A percentile compares a stretch with the other conserved stretches of the same genome.
Evolutionary conservation across 2,888 invertebrate genomes (phyloP).

Genomic region (Caradrina kadenii): DNA sequence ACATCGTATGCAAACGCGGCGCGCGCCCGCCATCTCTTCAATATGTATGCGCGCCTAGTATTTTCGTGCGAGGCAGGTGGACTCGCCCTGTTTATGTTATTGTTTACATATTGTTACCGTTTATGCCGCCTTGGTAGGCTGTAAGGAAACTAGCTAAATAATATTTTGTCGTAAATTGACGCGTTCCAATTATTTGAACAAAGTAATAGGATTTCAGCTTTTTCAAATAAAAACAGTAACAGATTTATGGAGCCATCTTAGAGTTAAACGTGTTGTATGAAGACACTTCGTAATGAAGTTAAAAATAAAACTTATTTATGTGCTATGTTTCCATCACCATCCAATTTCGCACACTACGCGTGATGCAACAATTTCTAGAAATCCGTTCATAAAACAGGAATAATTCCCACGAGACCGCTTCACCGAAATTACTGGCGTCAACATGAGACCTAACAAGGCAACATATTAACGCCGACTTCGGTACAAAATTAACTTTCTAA

Average conservation of each 20-base stretch:
- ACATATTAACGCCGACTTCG: slow-evolving; percentile 51
- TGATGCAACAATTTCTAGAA: slow-evolving; percentile 64
- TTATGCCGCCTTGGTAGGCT: slow-evolving; percentile 46
- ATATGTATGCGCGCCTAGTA: slow-evolving; percentile 85
- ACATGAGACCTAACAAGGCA: slow-evolving; percentile 59
- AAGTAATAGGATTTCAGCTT: not conserved
- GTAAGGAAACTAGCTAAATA: slow-evolving; percentile 45
- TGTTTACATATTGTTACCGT: slow-evolving; percentile 67
- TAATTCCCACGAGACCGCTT: slow-evolving; percentile 57
- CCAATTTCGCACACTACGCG: slow-evolving; percentile 39
- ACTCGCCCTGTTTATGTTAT: slow-evolving; percentile 74
- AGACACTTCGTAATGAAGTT: slow-evolving; percentile 38
- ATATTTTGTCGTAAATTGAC: slow-evolving; percentile 16
- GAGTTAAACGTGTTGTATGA: slow-evolving; percentile 46
- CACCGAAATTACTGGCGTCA: slow-evolving; percentile 56
- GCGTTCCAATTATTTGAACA: not conserved
- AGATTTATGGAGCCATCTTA: slow-evolving; percentile 23
- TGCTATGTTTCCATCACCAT: slow-evolving; percentile 37
- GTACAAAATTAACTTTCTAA: slow-evolving; percentile 64
- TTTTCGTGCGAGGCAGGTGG: slow-evolving; percentile 80
- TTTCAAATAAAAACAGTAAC: slow-evolving; percentile 7
- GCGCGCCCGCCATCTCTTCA: slow-evolving; percentile 83
- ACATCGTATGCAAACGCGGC: slow-evolving; percentile 86
- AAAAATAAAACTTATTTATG: slow-evolving; percentile 55
- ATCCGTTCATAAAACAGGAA: slow-evolving; percentile 42